phyloP scores from a whole-genome alignment of 1,140 invertebrate species.

The Drosophila melanogaster region Release_6_plus_ISO1_MT NT_033779.5:4619501-4620000 shows the following conservation, averaged over 20 bases:
- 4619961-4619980: slow-evolving; percentile 73
- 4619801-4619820: slow-evolving; percentile 7
- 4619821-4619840: slow-evolving; percentile 39
- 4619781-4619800: slow-evolving; percentile 19
- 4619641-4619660: not conserved
- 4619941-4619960: slow-evolving; percentile 45
- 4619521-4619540: slow-evolving; percentile 67
- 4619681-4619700: slow-evolving; percentile 25
- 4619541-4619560: slow-evolving; percentile 45
- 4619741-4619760: slow-evolving; percentile 84
- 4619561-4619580: slow-evolving; percentile 60
- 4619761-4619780: slow-evolving; percentile 66
- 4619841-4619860: slow-evolving; percentile 75
- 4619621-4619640: slow-evolving; percentile 28
- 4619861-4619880: slow-evolving; percentile 76
- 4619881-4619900: slow-evolving; percentile 16
- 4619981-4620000: slow-evolving; percentile 84
- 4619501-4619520: slow-evolving; percentile 79
- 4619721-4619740: slow-evolving; percentile 83
- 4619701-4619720: slow-evolving; percentile 72
- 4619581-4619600: slow-evolving; percentile 70
- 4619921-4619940: not conserved
- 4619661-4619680: slow-evolving; percentile 33
- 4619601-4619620: slow-evolving; percentile 81
- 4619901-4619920: slow-evolving; percentile 13